Evolutionary conservation across 2,888 invertebrate genomes (phyloP).

Genomic region (Tetragnatha montana): DNA sequence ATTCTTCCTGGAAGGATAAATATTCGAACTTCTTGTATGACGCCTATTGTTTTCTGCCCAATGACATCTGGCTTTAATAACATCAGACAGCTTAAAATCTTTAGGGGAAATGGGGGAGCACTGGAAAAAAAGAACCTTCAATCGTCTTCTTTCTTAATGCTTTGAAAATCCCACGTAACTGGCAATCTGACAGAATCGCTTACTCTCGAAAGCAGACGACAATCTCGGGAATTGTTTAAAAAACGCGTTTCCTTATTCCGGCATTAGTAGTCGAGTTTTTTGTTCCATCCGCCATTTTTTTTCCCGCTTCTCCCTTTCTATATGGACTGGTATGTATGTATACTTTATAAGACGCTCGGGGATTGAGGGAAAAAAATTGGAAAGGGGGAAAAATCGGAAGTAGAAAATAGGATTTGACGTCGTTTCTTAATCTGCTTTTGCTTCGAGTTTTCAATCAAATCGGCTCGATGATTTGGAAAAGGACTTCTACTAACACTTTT

Average conservation of each 20-base stretch:
- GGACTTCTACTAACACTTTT: constrained; percentile 60
- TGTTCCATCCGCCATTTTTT: constrained; percentile 22
- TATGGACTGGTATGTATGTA: constrained; percentile 19
- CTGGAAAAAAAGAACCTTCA: constrained; percentile 39
- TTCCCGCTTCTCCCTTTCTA: not conserved
- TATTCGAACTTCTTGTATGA: constrained; percentile 67
- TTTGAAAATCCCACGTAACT: constrained; percentile 62
- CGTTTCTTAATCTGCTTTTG: constrained; percentile 67
- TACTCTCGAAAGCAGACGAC: constrained; percentile 60
- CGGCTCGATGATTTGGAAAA: constrained; percentile 70
- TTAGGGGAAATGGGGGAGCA: constrained; percentile 16
- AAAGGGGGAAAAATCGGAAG: constrained; percentile 24
- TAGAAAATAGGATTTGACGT: constrained; percentile 67
- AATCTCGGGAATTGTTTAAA: constrained; percentile 27
- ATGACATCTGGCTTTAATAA: constrained; percentile 70
- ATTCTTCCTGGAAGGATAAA: constrained; percentile 32
- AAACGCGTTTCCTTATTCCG: constrained; percentile 36
- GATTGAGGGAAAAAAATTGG: not conserved
- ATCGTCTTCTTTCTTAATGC: constrained; percentile 61
- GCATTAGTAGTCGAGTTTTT: constrained; percentile 49
- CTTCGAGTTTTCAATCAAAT: constrained; percentile 69
- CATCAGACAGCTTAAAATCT: constrained; percentile 66
- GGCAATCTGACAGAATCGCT: constrained; percentile 66
- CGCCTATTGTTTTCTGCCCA: constrained; percentile 69
- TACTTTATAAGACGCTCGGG: constrained; percentile 13